A percentile compares a stretch with the other conserved stretches of the same genome.
These are phyloP conservation scores for Lycorma delicatula DNA, from an alignment of 1,140 invertebrate genomes.

Conservation along the genomic window DNA sequence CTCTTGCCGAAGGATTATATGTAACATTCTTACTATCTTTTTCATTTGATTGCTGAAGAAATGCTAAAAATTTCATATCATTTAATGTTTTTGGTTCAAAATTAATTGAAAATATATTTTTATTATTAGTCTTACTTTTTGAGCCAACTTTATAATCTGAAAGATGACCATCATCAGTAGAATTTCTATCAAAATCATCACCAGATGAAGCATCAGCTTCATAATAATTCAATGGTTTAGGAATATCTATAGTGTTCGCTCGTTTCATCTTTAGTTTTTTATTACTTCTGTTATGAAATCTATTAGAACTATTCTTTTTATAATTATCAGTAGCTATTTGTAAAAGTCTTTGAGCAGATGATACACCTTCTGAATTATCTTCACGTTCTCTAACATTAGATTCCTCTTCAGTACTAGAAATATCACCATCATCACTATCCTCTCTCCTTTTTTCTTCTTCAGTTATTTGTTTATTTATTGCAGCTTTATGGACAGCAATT, in stretches of 20 bases:
- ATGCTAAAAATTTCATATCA: slow-evolving; percentile 72
- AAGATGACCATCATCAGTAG: slow-evolving; percentile 14
- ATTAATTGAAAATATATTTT: slow-evolving; percentile 47
- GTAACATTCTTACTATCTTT: slow-evolving; percentile 23
- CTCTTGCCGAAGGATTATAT: slow-evolving; percentile 32
- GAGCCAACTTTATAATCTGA: neutral
- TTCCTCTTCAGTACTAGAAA: slow-evolving; percentile 30
- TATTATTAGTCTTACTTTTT: neutral
- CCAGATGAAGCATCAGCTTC: slow-evolving; percentile 37
- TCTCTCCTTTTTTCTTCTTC: slow-evolving; percentile 21
- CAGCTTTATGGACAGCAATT: slow-evolving; percentile 40
- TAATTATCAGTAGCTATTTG: slow-evolving; percentile 30
- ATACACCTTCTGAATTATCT: slow-evolving; percentile 16
- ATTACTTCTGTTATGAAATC: slow-evolving; percentile 34
- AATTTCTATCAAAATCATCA: slow-evolving; percentile 28
- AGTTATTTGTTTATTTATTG: slow-evolving; percentile 39
- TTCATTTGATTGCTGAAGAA: slow-evolving; percentile 53
- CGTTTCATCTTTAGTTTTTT: slow-evolving; percentile 74
- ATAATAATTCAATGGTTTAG: slow-evolving; percentile 53
- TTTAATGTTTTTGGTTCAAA: slow-evolving; percentile 75
- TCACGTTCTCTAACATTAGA: neutral
- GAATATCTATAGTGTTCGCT: slow-evolving; percentile 81
- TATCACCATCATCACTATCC: slow-evolving; percentile 26
- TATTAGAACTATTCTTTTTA: slow-evolving; percentile 33
- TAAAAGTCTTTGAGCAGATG: slow-evolving; percentile 30